A percentile compares a stretch with the other conserved stretches of the same genome.
These are phyloP conservation scores for Pogonomyrmex californicus DNA, from an alignment of 1,140 invertebrate species.

Conservation along the genomic window DNA sequence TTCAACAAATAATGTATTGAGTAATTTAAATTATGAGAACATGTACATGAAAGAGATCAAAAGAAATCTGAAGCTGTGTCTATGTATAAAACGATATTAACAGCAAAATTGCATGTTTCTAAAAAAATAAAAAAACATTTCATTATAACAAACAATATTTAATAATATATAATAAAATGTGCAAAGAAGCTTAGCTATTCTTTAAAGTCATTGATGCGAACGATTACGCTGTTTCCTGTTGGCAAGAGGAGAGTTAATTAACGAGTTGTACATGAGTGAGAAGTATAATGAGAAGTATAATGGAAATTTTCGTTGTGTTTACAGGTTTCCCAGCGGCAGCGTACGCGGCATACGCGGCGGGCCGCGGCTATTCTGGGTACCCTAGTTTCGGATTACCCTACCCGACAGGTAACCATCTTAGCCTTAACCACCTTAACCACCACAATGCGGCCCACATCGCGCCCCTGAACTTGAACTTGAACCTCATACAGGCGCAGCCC, in stretches of 20 bases:
- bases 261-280: background rate
- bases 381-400: constrained; percentile 98
- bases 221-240: background rate
- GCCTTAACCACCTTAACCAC: constrained; percentile 88
- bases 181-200: background rate
- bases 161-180: background rate
- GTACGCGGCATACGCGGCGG: constrained; percentile 97
- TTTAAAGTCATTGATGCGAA: background rate
- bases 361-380: constrained; percentile 97
- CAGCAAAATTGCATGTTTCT: background rate
- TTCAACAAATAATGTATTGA: background rate
- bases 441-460: constrained; percentile 86
- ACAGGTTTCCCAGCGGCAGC: constrained; percentile 96
- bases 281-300: constrained; percentile 25
- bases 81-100: background rate
- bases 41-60: background rate
- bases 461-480: constrained; percentile 86
- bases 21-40: background rate
- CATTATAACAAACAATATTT: background rate
- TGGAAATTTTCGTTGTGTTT: constrained; percentile 84
- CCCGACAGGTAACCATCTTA: constrained; percentile 96
- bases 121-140: background rate
- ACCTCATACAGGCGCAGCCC: constrained; percentile 85
- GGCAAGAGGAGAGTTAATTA: background rate
- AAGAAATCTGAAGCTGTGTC: background rate